A percentile compares a stretch with the other conserved stretches of the same genome.
Conservation (phyloP, 1,140 invertebrate genomes). For the Brachionus asplanchnoidis region DNA sequence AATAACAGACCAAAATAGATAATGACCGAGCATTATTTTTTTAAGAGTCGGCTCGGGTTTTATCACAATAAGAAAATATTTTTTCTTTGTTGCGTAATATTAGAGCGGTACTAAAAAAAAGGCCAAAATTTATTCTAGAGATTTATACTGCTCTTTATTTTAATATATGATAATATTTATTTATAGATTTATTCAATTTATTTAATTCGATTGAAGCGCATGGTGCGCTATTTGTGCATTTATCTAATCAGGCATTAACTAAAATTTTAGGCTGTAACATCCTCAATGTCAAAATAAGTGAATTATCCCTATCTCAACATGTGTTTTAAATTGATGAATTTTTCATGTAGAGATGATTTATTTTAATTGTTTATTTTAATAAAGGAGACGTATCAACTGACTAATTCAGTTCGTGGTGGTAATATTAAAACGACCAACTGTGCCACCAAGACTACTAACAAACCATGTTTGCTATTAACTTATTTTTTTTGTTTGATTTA, state of each 20-base stretch:
- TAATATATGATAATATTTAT: neutral
- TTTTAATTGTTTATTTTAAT: neutral
- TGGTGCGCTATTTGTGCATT: neutral
- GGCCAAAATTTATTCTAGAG: neutral
- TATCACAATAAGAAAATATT: slow-evolving; percentile 19
- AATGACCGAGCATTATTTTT: neutral
- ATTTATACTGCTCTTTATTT: neutral
- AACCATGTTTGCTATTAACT: too few relatives aligned
- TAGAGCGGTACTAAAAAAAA: neutral
- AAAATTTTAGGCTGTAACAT: neutral
- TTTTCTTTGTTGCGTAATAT: neutral
- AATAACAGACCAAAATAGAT: neutral
- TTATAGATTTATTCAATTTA: neutral
- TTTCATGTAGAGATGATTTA: slow-evolving; percentile 3
- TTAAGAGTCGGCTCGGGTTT: neutral
- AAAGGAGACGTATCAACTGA: neutral
- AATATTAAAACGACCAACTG: neutral
- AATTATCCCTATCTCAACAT: neutral
- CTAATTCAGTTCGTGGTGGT: neutral
- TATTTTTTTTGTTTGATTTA: too few relatives aligned
- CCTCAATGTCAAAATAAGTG: slow-evolving; percentile 5
- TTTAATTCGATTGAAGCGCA: neutral
- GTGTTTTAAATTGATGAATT: neutral
- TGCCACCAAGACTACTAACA: neutral
- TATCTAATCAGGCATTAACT: neutral